A percentile compares a stretch with the other conserved stretches of the same genome.
phyloP scores from a whole-genome alignment of 2,113 vertebrate species.

The Ranitomeya variabilis region DNA sequence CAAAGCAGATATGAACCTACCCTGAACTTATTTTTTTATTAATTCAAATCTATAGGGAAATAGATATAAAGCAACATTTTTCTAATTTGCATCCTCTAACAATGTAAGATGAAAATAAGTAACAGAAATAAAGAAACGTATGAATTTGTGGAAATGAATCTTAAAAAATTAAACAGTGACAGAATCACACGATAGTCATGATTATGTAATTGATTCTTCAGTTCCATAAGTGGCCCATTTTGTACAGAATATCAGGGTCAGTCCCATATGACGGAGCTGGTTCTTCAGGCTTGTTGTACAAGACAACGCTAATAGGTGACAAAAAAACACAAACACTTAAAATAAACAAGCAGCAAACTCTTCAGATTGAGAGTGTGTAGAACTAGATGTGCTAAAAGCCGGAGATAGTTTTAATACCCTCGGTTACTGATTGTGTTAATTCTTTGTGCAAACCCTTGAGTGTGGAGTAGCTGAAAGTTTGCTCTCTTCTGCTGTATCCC shows the following conservation, averaged over 20 bases:
- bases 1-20: no score
- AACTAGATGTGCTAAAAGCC: conserved; percentile 64
- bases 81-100: no score
- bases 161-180: neutral
- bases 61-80: no score
- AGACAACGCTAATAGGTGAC: conserved; percentile 31
- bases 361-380: conserved; percentile 61
- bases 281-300: neutral
- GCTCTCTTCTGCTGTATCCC: conserved; percentile 66
- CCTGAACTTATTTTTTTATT: neutral
- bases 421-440: conserved; percentile 66
- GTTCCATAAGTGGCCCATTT: neutral
- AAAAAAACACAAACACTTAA: conserved; percentile 62
- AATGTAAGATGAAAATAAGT: neutral
- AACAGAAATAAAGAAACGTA: neutral
- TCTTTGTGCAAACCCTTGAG: conserved; percentile 74
- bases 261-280: neutral
- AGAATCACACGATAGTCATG: neutral
- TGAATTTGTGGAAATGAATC: neutral
- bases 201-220: neutral
- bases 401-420: conserved; percentile 64
- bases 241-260: neutral
- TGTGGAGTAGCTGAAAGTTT: conserved; percentile 30
- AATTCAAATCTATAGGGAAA: no score
- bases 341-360: conserved; percentile 64